These are phyloP conservation scores for Clarias platycephalus DNA, from an alignment of 2,797 vertebrate genomes.

Conservation along the genomic window DNA sequence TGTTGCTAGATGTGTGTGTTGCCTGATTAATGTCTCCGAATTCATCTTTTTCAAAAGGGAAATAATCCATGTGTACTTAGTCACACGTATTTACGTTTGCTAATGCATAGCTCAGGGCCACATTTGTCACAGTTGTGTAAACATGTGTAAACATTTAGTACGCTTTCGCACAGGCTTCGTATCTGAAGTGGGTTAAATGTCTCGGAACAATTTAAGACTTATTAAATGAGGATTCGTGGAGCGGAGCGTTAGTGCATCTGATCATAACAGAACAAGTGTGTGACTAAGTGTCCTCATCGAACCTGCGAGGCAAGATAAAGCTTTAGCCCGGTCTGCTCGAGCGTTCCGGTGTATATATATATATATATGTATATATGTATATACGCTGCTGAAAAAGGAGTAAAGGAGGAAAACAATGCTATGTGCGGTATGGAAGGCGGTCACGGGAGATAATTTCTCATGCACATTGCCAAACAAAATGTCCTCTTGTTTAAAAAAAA, in stretches of 20 bases:
- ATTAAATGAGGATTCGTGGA: background rate
- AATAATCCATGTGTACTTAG: constrained; percentile 20
- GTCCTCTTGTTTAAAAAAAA: constrained; percentile 67
- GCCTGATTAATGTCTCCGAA: constrained; percentile 4
- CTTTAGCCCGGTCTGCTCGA: constrained; percentile 24
- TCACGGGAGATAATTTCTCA: constrained; percentile 61
- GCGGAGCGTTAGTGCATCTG: background rate
- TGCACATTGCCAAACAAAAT: constrained; percentile 66
- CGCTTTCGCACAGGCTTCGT: background rate
- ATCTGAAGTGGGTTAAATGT: background rate
- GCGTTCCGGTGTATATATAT: constrained; percentile 28
- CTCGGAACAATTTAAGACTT: constrained; percentile 17
- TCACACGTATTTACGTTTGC: constrained; percentile 13
- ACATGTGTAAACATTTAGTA: constrained; percentile 32
- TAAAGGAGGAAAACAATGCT: constrained; percentile 48
- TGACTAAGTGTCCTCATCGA: constrained; percentile 21
- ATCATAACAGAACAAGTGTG: constrained; percentile 4
- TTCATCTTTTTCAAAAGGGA: constrained; percentile 17
- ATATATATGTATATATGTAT: background rate
- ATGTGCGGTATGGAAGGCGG: constrained; percentile 57
- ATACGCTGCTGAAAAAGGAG: constrained; percentile 39
- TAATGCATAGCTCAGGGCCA: constrained; percentile 11
- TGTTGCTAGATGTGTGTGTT: background rate
- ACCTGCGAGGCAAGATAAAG: constrained; percentile 41
- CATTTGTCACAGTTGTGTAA: constrained; percentile 41